Evolutionary conservation across 2,888 invertebrate genomes (phyloP).

Genomic region (Platyscelio sp.): DNA sequence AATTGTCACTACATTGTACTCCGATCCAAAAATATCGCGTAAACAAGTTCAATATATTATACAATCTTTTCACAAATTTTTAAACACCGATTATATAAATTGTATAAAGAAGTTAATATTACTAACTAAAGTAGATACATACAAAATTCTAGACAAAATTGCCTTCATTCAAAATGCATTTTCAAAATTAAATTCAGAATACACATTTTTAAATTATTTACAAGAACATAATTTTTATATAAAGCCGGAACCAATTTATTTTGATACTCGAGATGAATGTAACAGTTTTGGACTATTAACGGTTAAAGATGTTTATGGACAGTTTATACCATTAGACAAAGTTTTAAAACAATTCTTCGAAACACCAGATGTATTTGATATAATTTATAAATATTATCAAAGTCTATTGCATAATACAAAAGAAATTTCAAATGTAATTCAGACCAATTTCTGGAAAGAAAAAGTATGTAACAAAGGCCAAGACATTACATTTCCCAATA

Average conservation of each 20-base stretch:
- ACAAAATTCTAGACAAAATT: slow-evolving; percentile 19
- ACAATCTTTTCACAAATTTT: slow-evolving; percentile 10
- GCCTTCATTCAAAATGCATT: slow-evolving; percentile 16
- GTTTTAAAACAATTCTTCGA: slow-evolving; percentile 8
- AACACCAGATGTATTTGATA: not conserved
- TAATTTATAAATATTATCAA: not conserved
- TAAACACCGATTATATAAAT: slow-evolving; percentile 26
- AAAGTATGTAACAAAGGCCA: not conserved
- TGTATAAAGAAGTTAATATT: not conserved
- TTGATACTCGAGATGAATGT: slow-evolving; percentile 1
- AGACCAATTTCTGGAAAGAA: slow-evolving; percentile 3
- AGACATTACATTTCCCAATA: not conserved
- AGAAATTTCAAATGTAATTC: slow-evolving; percentile 20
- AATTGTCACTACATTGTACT: not conserved
- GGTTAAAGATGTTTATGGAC: not conserved
- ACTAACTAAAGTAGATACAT: not conserved
- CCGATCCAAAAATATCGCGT: slow-evolving; percentile 16
- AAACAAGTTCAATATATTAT: slow-evolving; percentile 4
- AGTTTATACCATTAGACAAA: slow-evolving; percentile 18
- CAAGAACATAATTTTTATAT: not conserved
- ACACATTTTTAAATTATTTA: slow-evolving; percentile 14
- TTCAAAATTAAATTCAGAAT: slow-evolving; percentile 6
- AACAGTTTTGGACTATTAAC: not conserved
- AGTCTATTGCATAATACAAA: not conserved
- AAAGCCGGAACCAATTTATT: slow-evolving; percentile 20